These are phyloP conservation scores for Melinopterus prodromus DNA, from an alignment of 2,888 invertebrate species.

Conservation along the genomic window DNA sequence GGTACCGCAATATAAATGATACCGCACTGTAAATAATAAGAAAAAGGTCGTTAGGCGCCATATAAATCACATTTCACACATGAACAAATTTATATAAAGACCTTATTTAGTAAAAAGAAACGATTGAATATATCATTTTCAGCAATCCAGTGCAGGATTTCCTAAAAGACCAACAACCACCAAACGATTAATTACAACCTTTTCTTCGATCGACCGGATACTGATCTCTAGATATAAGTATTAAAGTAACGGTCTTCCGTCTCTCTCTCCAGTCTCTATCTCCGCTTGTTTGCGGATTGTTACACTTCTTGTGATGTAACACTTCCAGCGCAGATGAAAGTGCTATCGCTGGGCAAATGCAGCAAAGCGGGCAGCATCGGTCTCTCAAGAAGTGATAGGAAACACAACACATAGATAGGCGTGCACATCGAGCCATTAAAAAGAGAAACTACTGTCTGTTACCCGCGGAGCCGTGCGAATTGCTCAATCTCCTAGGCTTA, in stretches of 20 bases:
- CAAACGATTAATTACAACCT: not conserved
- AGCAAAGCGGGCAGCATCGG: not conserved
- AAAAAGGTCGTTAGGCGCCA: no score
- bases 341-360: not conserved
- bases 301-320: not conserved
- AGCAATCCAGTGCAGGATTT: not conserved
- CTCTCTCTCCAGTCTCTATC: not conserved
- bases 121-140: not conserved
- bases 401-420: slow-evolving; percentile 4
- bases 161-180: not conserved
- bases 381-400: not conserved
- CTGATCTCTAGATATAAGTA: not conserved
- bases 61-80: no score
- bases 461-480: not conserved
- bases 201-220: not conserved
- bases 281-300: not conserved
- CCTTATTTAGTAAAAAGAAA: no score
- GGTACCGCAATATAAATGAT: no score
- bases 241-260: not conserved
- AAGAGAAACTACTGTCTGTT: slow-evolving; percentile 4
- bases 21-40: no score
- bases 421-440: not conserved
- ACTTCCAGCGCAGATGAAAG: not conserved
- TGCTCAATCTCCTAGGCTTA: not conserved
- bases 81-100: no score